Conservation (phyloP, 2,888 invertebrate genomes). For the Parnassius glacialis region DNA sequence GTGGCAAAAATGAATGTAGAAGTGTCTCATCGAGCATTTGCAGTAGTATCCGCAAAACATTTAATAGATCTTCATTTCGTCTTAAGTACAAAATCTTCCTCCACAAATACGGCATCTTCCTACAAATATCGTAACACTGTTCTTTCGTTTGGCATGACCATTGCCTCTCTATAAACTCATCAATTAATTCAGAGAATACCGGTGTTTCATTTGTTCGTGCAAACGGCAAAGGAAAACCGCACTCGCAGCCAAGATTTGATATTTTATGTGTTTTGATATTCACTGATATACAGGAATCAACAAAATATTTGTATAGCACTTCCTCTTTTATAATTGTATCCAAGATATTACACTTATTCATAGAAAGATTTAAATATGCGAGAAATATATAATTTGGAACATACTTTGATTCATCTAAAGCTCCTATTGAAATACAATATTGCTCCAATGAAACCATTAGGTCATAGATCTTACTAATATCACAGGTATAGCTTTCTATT, state of each 20-base stretch:
- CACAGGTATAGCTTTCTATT: conserved; percentile 68
- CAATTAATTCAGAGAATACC: conserved; percentile 79
- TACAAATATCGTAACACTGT: conserved; percentile 77
- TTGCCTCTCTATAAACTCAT: conserved; percentile 77
- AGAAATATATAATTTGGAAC: conserved; percentile 69
- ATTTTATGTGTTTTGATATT: conserved; percentile 68
- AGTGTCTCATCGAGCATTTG: conserved; percentile 82
- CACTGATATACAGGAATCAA: conserved; percentile 80
- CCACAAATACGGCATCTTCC: conserved; percentile 83
- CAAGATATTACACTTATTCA: conserved; percentile 49
- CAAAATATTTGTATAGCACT: conserved; percentile 73
- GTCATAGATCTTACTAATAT: conserved; percentile 67
- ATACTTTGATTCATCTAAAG: conserved; percentile 62
- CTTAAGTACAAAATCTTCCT: conserved; percentile 77
- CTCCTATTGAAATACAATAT: conserved; percentile 66
- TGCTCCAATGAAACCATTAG: conserved; percentile 65
- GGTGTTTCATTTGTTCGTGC: conserved; percentile 61
- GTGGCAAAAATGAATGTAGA: conserved; percentile 75
- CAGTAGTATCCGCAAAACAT: conserved; percentile 78
- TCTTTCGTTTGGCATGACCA: conserved; percentile 63
- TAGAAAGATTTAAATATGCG: conserved; percentile 56
- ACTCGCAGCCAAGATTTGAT: conserved; percentile 76
- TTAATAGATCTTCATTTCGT: conserved; percentile 72
- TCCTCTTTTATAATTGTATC: conserved; percentile 62
- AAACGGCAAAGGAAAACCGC: conserved; percentile 81